Evolutionary conservation across 2,113 vertebrate species (phyloP), one percentile per base, ranked within the genome.

Genomic region (Hiodon tergisus): DNA sequence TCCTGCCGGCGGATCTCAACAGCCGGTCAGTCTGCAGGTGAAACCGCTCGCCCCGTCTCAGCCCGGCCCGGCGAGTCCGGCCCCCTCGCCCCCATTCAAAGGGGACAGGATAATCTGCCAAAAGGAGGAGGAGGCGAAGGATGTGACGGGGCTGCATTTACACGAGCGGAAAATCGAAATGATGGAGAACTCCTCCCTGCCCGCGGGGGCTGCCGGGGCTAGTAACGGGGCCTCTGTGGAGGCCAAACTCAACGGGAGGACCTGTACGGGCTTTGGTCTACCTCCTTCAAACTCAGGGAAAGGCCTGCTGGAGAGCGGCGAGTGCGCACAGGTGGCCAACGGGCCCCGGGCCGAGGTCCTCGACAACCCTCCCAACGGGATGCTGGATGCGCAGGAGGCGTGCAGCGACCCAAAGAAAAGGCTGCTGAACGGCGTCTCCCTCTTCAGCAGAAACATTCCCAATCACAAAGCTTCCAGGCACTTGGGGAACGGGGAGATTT

Each of bases 271-370:
- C 92, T 94, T 94, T 71, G 95, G 93, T 95, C 95, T 99, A 97
- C 97, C 96, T 98, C 96, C 96, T 90, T 95, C 94, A 93, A 94
- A 96, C 97, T 99, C 97, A 99, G 97, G 97, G 95, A 99, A 97
- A 94, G 93, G 87, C 93, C 95, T 94, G 85, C 93, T 90, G 86
- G 93, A 94, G 88, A 84, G 88, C 83, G 86, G 82, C 86, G 92
- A 90, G 87, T 90, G 89, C 89, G 89, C 85, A 78, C 90, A 94
- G 88, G 89, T 92, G 31, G 86, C 93, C 81, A 92, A 93, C 80
- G 94, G 92, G 84, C 97, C 94, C 89, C 95, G 92, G 90, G 93
- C 91, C 77, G 91, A 89, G 83, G 31, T 31, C 31, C 31, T 31
- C 31, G 31, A 31, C 31, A 31, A 31, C 31, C 31, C 31, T 0